A percentile compares a stretch with the other conserved stretches of the same genome.
These are phyloP conservation scores for Lathronympha strigana DNA, from an alignment of 2,888 invertebrate species.

Conservation along the genomic window DNA sequence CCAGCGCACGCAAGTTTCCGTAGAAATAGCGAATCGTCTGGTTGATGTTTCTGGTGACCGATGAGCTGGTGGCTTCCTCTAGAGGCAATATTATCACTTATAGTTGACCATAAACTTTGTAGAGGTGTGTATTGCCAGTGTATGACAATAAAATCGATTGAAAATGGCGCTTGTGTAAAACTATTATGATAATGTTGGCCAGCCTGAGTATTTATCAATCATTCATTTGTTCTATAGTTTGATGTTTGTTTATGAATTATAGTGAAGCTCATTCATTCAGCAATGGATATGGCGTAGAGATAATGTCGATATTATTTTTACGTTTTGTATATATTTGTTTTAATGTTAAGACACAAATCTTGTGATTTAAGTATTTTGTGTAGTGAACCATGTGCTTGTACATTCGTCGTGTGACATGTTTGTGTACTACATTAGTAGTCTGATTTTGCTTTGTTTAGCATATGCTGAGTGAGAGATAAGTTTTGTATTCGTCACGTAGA, in stretches of 20 bases:
- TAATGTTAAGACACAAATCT: constrained; percentile 76
- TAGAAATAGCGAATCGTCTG: too few species aligned
- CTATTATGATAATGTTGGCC: constrained; percentile 8
- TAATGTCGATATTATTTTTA: constrained; percentile 71
- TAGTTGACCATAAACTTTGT: too few species aligned
- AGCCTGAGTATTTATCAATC: background rate
- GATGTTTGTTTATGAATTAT: constrained; percentile 6
- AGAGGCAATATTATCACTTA: background rate
- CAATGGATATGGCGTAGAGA: constrained; percentile 65
- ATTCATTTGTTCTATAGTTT: constrained; percentile 3
- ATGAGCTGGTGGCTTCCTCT: too few species aligned
- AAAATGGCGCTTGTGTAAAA: background rate
- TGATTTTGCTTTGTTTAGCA: constrained; percentile 68
- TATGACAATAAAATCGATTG: background rate
- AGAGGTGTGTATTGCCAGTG: too few species aligned
- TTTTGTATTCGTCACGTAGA: constrained; percentile 60
- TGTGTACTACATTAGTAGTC: constrained; percentile 51
- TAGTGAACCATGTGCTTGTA: constrained; percentile 43
- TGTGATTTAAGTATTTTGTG: constrained; percentile 52
- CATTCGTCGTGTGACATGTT: constrained; percentile 29
- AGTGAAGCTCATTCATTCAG: constrained; percentile 19
- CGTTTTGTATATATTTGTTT: constrained; percentile 75
- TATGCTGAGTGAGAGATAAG: constrained; percentile 65
- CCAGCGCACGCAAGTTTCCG: too few species aligned
- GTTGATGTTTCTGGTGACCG: too few species aligned